phyloP scores from a whole-genome alignment of 2,113 vertebrate species.

The Tautogolabrus adspersus region DNA sequence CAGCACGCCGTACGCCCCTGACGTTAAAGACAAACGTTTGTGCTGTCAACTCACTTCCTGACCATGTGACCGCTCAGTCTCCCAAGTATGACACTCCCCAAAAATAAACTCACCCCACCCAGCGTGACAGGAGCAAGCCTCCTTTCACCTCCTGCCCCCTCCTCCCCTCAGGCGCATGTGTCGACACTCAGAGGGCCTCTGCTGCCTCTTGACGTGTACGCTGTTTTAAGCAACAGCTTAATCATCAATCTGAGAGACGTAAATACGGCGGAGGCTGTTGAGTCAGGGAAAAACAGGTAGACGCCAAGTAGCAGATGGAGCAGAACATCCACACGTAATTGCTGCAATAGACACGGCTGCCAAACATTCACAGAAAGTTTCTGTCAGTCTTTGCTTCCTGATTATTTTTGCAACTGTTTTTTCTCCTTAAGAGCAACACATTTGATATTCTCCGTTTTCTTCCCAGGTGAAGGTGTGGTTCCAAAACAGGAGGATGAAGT shows the following conservation, averaged over 20 bases:
- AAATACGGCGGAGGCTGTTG: conserved; percentile 83
- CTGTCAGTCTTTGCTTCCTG: neutral
- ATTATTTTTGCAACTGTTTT: neutral
- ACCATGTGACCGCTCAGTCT: conserved; percentile 57
- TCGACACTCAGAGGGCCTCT: conserved; percentile 65
- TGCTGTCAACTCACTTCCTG: conserved; percentile 66
- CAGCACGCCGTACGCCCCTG: conserved; percentile 31
- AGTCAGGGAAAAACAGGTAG: conserved; percentile 83
- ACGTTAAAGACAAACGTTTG: conserved; percentile 70
- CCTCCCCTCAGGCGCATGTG: conserved; percentile 21
- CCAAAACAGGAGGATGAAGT: conserved; percentile 98
- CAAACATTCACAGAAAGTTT: conserved; percentile 50
- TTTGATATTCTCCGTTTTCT: conserved; percentile 25
- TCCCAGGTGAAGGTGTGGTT: conserved; percentile 98
- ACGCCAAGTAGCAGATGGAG: conserved; percentile 84
- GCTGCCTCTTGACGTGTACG: conserved; percentile 62
- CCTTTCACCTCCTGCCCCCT: neutral
- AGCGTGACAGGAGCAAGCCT: conserved; percentile 45
- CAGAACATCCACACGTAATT: conserved; percentile 70
- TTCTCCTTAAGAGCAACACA: neutral
- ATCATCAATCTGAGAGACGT: conserved; percentile 86
- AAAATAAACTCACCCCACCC: conserved; percentile 77
- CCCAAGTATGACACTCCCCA: conserved; percentile 63
- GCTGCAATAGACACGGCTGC: conserved; percentile 78
- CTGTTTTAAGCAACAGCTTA: conserved; percentile 85